These are phyloP conservation scores for Corbicula japonica DNA, from an alignment of 2,888 invertebrate genomes.

Conservation along the genomic window DNA sequence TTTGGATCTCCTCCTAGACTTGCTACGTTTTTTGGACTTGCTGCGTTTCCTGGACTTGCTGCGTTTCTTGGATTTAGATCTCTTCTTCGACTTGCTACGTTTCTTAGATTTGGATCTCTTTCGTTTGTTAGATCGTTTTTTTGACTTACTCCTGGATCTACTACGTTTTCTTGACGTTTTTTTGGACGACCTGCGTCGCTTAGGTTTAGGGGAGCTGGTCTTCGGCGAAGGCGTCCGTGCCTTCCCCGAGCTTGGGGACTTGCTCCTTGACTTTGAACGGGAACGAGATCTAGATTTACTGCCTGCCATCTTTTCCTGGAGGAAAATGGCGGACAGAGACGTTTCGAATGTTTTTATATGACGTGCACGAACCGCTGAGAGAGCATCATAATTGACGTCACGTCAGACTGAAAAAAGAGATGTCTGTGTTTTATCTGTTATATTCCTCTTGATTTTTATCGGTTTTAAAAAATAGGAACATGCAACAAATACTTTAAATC, in stretches of 20 bases:
- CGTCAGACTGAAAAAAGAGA: no score
- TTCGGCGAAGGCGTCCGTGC: conserved; percentile 30
- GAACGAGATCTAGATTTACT: conserved; percentile 55
- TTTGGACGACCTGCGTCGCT: not conserved
- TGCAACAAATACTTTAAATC: no score
- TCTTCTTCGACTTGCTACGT: conserved; percentile 57
- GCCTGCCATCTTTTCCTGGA: conserved; percentile 28
- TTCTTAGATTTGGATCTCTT: conserved; percentile 29
- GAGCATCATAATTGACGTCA: conserved; percentile 39
- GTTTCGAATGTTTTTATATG: conserved; percentile 10
- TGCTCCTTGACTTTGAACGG: conserved; percentile 28
- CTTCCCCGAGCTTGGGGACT: conserved; percentile 28
- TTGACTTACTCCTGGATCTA: conserved; percentile 39
- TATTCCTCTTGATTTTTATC: no score
- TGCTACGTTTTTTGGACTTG: conserved; percentile 26
- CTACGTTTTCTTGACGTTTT: conserved; percentile 26
- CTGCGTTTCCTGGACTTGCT: conserved; percentile 53
- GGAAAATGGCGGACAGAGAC: not conserved
- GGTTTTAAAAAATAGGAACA: no score
- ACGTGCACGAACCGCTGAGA: conserved; percentile 42
- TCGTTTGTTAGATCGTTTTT: conserved; percentile 40
- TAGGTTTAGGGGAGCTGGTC: conserved; percentile 36
- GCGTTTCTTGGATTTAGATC: conserved; percentile 41
- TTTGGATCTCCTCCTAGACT: conserved; percentile 40
- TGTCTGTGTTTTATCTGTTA: no score